Evolutionary conservation across 2,888 invertebrate species (phyloP), one percentile per base, ranked within the genome.

Genomic region (Nephrocerus scutellatus): DNA sequence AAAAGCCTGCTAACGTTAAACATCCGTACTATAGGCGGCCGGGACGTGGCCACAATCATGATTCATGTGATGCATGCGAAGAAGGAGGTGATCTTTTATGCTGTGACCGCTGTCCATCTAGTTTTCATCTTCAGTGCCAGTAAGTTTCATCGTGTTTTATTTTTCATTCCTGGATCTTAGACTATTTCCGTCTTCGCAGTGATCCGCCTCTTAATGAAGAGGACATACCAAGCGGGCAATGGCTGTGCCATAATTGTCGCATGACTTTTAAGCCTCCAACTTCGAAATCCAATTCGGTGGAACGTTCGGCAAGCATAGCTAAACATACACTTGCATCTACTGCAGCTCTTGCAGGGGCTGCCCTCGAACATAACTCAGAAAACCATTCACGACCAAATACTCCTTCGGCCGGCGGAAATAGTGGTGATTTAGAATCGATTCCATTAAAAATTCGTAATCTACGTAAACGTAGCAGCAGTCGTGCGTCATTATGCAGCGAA

Each of bases 121-220:
- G 93, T 46, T 97, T 96, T 70, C 96, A 97, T 72, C 74, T 93
- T 42, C 81, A 85, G 53, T 97, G 96, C 79, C 91, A 95, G 92
- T 93, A 70, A 81, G 79, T 74, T 53, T 40, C 20, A 19, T 12
- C n/a, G 12, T 26, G 4, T 8, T 35, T 18, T 2, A 38, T 21
- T 15, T 38, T 36, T 14, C 4, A 13, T 15, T 22, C n/a, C 29
- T 22, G 25, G 15, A 16, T 18, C 8, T 21, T 28, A 24, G 9
- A n/a, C 6, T 8, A 6, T 23, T 14, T 19, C 25, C 34, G 34
- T 22, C 16, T 46, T 68, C 68, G 2, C 63, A 92, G 92, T 71
- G 88, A 95, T 71, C 97, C 96, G 3, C 93, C 96, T 1, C 68
- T 97, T 37, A 84, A 84, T 42, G 87, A 87, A 58, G 80, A 82